A percentile compares a stretch with the other conserved stretches of the same genome.
Conservation (phyloP, 2,113 vertebrate species). For the Aptenodytes forsteri region DNA sequence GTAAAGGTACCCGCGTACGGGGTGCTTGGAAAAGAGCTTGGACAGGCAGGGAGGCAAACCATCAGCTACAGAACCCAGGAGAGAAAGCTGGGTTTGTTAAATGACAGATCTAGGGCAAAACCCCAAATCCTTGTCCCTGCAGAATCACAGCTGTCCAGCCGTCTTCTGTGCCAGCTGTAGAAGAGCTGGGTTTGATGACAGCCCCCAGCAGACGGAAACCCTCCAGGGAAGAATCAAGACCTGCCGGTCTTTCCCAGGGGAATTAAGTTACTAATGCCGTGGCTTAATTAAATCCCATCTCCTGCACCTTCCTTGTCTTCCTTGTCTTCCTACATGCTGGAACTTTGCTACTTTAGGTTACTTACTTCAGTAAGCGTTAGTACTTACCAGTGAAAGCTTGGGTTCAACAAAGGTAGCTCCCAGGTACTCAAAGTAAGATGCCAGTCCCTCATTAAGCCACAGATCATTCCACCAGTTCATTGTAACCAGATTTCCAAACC, state of each 20-base stretch:
- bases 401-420: slow-evolving; percentile 58
- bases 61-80: not conserved
- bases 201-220: not conserved
- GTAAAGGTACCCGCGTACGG: not conserved
- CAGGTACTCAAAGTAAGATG: slow-evolving; percentile 75
- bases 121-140: not conserved
- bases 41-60: not conserved
- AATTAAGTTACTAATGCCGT: not conserved
- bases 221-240: not conserved
- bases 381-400: slow-evolving; percentile 68
- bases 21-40: not conserved
- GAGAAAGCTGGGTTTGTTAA: not conserved
- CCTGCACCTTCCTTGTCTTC: not conserved
- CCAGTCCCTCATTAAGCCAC: slow-evolving; percentile 84
- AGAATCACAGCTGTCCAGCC: not conserved
- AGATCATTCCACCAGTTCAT: slow-evolving; percentile 85
- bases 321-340: not conserved
- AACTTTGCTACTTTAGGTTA: not conserved
- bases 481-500: slow-evolving; percentile 87
- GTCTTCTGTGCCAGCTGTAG: not conserved
- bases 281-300: not conserved
- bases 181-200: not conserved
- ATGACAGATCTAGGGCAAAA: not conserved
- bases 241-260: not conserved
- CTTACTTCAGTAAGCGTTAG: not conserved